Evolutionary conservation across 2,888 invertebrate genomes (phyloP).

Genomic region (Agrochola lota): DNA sequence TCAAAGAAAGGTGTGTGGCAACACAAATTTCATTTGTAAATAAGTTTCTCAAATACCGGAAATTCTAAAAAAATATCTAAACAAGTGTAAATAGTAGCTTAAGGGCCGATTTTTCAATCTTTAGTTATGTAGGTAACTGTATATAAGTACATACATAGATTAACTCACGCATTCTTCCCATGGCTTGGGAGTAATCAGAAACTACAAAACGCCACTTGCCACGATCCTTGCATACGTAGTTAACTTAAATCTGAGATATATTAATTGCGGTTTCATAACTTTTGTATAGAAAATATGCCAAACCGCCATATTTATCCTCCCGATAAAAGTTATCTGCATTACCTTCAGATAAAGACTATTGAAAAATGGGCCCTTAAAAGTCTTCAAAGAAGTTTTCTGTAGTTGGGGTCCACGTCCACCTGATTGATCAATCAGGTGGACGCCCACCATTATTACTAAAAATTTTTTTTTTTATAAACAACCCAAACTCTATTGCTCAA

Average conservation of each 20-base stretch:
- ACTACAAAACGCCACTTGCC: background rate
- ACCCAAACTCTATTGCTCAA: background rate
- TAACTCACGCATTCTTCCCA: background rate
- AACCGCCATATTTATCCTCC: too few species aligned
- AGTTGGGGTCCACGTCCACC: background rate
- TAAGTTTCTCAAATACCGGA: conserved; percentile 62
- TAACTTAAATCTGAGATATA: background rate
- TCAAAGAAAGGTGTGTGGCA: conserved; percentile 82
- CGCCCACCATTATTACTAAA: background rate
- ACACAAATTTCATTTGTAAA: conserved; percentile 70
- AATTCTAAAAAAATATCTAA: conserved; percentile 15
- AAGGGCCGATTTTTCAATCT: background rate
- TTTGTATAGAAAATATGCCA: background rate
- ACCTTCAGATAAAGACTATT: background rate
- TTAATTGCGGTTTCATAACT: background rate
- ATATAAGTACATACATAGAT: background rate
- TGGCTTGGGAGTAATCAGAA: background rate
- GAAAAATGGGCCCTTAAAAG: background rate
- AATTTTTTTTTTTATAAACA: background rate
- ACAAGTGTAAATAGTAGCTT: background rate
- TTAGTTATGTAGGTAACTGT: background rate
- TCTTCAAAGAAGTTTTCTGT: background rate
- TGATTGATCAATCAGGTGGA: too few species aligned
- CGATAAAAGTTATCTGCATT: too few species aligned
- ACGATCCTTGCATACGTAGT: background rate